These are phyloP conservation scores for Parelbella ahira DNA, from an alignment of 2,888 invertebrate species.

Conservation along the genomic window DNA sequence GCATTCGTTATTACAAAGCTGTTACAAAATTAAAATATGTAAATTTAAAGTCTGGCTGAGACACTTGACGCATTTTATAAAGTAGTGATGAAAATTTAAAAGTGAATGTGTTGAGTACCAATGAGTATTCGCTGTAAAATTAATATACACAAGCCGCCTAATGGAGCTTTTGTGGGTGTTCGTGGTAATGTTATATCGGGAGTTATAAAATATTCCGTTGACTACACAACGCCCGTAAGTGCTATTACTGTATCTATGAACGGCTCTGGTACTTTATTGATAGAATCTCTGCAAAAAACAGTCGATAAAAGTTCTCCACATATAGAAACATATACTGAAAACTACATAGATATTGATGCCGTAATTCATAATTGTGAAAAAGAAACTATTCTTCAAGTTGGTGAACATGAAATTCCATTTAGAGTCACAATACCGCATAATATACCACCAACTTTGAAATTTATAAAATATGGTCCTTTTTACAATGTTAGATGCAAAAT, in stretches of 20 bases:
- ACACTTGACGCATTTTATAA: no score
- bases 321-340: slow-evolving; percentile 2
- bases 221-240: not conserved
- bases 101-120: no score
- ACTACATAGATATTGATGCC: not conserved
- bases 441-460: slow-evolving; percentile 1
- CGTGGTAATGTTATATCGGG: slow-evolving; percentile 5
- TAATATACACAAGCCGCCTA: not conserved
- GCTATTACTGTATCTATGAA: slow-evolving; percentile 1
- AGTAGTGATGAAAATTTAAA: no score
- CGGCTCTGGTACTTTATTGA: not conserved
- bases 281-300: slow-evolving; percentile 1
- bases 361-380: not conserved
- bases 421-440: slow-evolving; percentile 1
- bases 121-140: slow-evolving; percentile 5
- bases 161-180: not conserved
- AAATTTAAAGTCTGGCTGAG: no score
- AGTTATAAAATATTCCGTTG: slow-evolving; percentile 2
- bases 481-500: not conserved
- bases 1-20: no score
- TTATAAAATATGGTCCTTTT: not conserved
- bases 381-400: not conserved
- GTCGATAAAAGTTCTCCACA: slow-evolving; percentile 1
- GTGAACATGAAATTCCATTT: slow-evolving; percentile 3
- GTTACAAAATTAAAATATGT: no score